phyloP scores from a whole-genome alignment of 2,888 invertebrate species.

The Drosophila maculinotata region DNA sequence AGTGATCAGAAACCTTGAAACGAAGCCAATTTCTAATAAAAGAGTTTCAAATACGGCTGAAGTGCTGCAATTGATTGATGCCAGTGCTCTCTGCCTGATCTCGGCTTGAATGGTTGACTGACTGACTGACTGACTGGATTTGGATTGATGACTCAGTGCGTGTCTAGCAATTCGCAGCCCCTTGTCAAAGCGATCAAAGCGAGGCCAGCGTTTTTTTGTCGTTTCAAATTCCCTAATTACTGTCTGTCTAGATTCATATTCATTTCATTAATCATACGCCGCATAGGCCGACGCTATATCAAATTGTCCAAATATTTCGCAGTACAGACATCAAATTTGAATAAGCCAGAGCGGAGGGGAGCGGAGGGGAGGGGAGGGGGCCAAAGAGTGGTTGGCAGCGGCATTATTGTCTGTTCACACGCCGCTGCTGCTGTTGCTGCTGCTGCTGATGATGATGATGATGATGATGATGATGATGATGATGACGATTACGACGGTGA shows the following conservation, averaged over 20 bases:
- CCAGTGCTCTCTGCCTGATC: too few relatives aligned
- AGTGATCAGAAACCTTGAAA: neutral
- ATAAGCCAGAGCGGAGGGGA: slow-evolving; percentile 10
- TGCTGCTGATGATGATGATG: slow-evolving; percentile 3
- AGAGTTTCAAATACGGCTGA: neutral
- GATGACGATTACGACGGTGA: slow-evolving; percentile 13
- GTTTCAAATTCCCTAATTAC: slow-evolving; percentile 69
- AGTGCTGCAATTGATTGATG: neutral
- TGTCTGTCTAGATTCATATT: slow-evolving; percentile 48
- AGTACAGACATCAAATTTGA: slow-evolving; percentile 41
- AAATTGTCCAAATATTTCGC: slow-evolving; percentile 50
- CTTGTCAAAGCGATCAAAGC: slow-evolving; percentile 18
- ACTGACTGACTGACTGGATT: neutral
- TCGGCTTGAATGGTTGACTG: neutral
- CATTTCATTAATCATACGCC: slow-evolving; percentile 64
- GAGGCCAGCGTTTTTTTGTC: slow-evolving; percentile 16
- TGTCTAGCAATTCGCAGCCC: slow-evolving; percentile 33
- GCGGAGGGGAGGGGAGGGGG: neutral
- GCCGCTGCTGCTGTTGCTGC: slow-evolving; percentile 18
- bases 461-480: slow-evolving; percentile 10
- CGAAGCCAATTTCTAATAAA: neutral
- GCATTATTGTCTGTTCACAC: slow-evolving; percentile 65
- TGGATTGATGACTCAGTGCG: slow-evolving; percentile 50
- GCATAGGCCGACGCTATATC: slow-evolving; percentile 31
- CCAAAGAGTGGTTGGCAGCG: neutral